Evolutionary conservation across 2,888 invertebrate genomes (phyloP), one percentile per base, ranked within the genome.

Genomic region (Ophion obscuratus): DNA sequence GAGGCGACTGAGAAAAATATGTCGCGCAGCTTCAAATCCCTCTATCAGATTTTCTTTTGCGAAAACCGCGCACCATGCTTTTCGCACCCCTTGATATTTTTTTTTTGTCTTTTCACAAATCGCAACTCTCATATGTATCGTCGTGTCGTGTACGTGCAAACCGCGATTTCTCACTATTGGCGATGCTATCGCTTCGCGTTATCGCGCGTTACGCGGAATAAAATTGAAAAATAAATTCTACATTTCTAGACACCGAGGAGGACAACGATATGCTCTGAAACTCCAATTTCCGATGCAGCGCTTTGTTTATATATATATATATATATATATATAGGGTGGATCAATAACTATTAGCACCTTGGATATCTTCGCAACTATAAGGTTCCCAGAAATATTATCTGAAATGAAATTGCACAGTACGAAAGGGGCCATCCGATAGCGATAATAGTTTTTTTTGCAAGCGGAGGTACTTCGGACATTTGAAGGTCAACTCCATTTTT

Each of bases 211-310:
- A 24, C 36, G 59, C 17, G 57, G 31, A 81, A 75, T 27, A 67
- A 75, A 62, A 47, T 74, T 24, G 11, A 70, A 78, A 85, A 82
- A 73, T 70, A 81, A 84, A 70, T 67, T 74, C 10, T 70, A 40
- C 71, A 71, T 79, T 71, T 84, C 70, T 84, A 86, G 75, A 86
- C 83, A 86, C 83, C 81, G 81, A 86, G 81, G 81, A 86, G 81
- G 78, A 84, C 79, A 86, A 81, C 81, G 86, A 86, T 86, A 86
- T 86, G 83, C 74, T 83, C 68, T 44, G 81, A 73, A 71, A 73
- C 76, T 40, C 68, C 68, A 81, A 59, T 67, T 68, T 68, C 83
- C 66, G 67, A 53, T 53, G 53, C 53, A 53, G 53, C 17, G 7
- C 57, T 64, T 53, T 11, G 3, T 36, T 73, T 70, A 5, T 62